Conservation (phyloP, 2,888 invertebrate species). For the Patella ulyssiponensis region DNA sequence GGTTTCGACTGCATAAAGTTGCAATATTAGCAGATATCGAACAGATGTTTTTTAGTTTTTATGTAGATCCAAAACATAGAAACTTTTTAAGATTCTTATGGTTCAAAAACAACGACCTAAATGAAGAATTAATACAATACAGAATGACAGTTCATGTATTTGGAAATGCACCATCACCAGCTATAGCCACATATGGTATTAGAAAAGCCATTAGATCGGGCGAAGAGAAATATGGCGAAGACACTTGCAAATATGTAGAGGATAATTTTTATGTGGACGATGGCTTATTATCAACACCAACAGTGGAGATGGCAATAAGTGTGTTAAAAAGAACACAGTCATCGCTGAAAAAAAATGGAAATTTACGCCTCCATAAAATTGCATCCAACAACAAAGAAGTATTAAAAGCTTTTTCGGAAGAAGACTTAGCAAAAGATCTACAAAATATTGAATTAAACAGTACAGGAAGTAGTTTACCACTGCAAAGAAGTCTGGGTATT, state of each 20-base stretch:
- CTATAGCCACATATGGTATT: neutral
- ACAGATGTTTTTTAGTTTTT: neutral
- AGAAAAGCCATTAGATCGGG: no score
- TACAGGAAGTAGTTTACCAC: slow-evolving; percentile 9
- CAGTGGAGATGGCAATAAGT: slow-evolving; percentile 10
- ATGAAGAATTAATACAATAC: neutral
- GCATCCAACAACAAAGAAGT: slow-evolving; percentile 25
- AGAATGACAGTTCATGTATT: neutral
- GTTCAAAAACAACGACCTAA: neutral
- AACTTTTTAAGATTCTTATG: neutral
- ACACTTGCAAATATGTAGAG: slow-evolving; percentile 25
- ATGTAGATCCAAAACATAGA: no score
- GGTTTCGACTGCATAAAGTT: neutral
- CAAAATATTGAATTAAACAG: slow-evolving; percentile 24
- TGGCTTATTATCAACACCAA: slow-evolving; percentile 28
- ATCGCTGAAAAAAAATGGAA: slow-evolving; percentile 25
- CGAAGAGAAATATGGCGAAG: neutral
- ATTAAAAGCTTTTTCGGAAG: slow-evolving; percentile 24
- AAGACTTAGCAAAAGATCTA: slow-evolving; percentile 26
- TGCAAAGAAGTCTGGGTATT: slow-evolving; percentile 28
- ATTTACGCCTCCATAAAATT: slow-evolving; percentile 35
- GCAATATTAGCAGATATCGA: neutral
- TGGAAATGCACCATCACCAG: neutral
- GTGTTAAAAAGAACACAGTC: slow-evolving; percentile 31
- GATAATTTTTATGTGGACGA: slow-evolving; percentile 42